phyloP scores from a whole-genome alignment of 1,140 invertebrate species.

The Ips typographus region DNA sequence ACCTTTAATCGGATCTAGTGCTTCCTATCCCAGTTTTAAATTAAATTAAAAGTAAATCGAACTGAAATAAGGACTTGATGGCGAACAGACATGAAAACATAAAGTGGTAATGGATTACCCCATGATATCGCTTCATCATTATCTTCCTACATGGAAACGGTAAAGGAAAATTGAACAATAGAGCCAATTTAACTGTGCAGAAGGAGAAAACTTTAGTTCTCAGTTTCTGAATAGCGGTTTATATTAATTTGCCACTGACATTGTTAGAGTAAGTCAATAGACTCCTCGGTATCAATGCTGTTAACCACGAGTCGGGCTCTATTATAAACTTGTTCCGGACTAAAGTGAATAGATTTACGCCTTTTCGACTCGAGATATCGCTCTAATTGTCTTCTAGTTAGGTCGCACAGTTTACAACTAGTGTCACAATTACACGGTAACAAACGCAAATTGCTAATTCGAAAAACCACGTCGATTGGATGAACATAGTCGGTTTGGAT shows the following conservation, averaged over 20 bases:
- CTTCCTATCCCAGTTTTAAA: constrained; percentile 17
- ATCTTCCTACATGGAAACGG: constrained; percentile 1
- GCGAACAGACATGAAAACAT: constrained; percentile 14
- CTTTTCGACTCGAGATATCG: too few species aligned
- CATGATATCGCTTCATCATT: constrained; percentile 1
- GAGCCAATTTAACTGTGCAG: constrained; percentile 3
- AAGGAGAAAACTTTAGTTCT: constrained; percentile 16
- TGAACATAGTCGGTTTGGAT: too few species aligned
- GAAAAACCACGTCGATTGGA: too few species aligned
- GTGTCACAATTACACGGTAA: too few species aligned
- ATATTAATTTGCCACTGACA: constrained; percentile 22
- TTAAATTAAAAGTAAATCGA: constrained; percentile 20
- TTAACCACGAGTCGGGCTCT: neutral
- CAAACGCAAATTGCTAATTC: too few species aligned
- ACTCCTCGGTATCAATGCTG: constrained; percentile 15
- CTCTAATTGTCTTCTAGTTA: too few species aligned
- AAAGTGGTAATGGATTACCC: constrained; percentile 19
- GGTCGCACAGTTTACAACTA: too few species aligned
- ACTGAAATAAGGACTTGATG: constrained; percentile 14
- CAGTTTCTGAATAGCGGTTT: constrained; percentile 12
- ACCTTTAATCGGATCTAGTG: constrained; percentile 14
- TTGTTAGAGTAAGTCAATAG: constrained; percentile 26
- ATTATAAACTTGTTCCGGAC: too few species aligned
- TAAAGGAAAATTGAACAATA: constrained; percentile 1
- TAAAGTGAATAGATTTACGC: too few species aligned